Percentiles rank a stretch among this genome's conserved stretches.
Evolutionary conservation across 1,140 invertebrate genomes (phyloP).

Genomic region (Drosophila sp.): DNA sequence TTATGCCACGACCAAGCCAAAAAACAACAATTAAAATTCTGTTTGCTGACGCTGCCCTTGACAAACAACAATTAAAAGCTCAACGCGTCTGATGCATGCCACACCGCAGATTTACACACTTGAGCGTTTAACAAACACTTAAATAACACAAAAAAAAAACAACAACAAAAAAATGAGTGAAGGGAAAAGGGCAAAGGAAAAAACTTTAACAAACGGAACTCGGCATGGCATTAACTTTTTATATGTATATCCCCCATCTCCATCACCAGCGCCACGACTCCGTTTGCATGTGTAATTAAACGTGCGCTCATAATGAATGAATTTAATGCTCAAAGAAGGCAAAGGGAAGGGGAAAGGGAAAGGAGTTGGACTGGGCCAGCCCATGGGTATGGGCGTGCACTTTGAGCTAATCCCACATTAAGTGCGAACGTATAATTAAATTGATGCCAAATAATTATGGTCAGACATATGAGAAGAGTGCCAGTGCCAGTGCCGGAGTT

Average conservation of each 20-base stretch:
- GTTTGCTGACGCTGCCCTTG: conserved; percentile 36
- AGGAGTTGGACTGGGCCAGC: too few relatives aligned
- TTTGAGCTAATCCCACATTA: conserved; percentile 61
- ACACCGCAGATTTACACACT: conserved; percentile 58
- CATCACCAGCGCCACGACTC: not conserved
- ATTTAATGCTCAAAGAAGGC: conserved; percentile 63
- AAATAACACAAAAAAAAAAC: conserved; percentile 11
- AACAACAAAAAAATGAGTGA: not conserved
- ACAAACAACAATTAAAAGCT: conserved; percentile 72
- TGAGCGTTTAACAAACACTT: conserved; percentile 60
- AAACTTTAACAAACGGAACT: conserved; percentile 50
- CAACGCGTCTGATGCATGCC: conserved; percentile 31
- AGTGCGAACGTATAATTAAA: conserved; percentile 65
- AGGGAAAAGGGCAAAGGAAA: conserved; percentile 25
- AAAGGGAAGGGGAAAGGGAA: conserved; percentile 42
- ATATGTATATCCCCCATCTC: conserved; percentile 10
- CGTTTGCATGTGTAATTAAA: conserved; percentile 67
- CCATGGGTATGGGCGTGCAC: conserved; percentile 36
- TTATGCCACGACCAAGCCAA: conserved; percentile 34
- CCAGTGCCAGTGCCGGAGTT: conserved; percentile 1
- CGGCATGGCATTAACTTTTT: conserved; percentile 48
- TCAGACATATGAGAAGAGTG: conserved; percentile 20
- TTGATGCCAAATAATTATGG: conserved; percentile 52
- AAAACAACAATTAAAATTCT: conserved; percentile 21
- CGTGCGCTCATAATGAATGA: conserved; percentile 56